Evolutionary conservation across 2,113 vertebrate species (phyloP).

Genomic region (Dromiciops gliroides): DNA sequence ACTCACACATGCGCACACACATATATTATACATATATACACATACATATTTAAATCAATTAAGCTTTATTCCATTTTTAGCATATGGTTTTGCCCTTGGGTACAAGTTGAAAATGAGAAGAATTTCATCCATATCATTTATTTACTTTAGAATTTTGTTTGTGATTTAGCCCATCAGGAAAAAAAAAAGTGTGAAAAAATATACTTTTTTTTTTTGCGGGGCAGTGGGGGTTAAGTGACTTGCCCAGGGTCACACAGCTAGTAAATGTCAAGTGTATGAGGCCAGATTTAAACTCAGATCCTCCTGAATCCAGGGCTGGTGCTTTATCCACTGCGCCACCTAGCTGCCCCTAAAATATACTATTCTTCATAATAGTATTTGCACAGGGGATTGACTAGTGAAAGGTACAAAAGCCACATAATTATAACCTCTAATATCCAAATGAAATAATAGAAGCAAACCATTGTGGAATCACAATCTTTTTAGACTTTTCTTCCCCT

Average conservation of each 20-base stretch:
- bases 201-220: neutral
- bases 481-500: neutral
- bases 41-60: constrained; percentile 12
- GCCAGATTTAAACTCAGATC: no score
- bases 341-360: no score
- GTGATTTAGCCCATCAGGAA: neutral
- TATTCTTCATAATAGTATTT: neutral
- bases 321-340: no score
- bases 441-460: constrained; percentile 2
- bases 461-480: neutral
- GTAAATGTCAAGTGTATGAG: no score
- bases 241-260: no score
- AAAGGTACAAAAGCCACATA: constrained; percentile 15
- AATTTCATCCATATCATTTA: constrained; percentile 9
- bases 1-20: no score
- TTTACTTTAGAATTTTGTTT: neutral
- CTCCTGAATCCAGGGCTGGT: no score
- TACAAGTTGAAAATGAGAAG: neutral
- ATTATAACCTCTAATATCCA: constrained; percentile 6
- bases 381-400: neutral
- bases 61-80: constrained; percentile 46
- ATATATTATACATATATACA: neutral
- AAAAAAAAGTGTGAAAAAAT: neutral
- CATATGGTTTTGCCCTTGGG: constrained; percentile 23
- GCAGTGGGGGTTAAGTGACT: no score